Evolutionary conservation across 2,888 invertebrate species (phyloP).

Genomic region (Megamerina dolium): DNA sequence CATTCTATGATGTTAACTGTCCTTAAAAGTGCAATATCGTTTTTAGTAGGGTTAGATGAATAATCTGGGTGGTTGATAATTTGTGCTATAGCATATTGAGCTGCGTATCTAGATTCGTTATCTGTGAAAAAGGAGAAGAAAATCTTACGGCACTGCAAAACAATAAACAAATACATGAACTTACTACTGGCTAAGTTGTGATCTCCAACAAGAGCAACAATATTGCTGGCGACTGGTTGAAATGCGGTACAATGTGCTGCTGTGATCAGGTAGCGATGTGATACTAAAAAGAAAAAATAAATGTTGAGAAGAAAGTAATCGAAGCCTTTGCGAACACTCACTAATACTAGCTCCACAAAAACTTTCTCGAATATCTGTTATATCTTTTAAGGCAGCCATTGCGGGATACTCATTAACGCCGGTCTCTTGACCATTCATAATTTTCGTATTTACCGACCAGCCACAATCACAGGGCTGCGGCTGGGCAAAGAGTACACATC

Average conservation of each 20-base stretch:
- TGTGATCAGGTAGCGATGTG: slow-evolving; percentile 48
- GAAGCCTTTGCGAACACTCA: slow-evolving; percentile 15
- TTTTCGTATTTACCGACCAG: slow-evolving; percentile 46
- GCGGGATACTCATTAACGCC: slow-evolving; percentile 56
- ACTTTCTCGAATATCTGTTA: slow-evolving; percentile 16
- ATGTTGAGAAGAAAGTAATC: not conserved
- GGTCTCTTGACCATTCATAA: slow-evolving; percentile 54
- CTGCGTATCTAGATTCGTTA: slow-evolving; percentile 16
- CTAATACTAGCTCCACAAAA: slow-evolving; percentile 52
- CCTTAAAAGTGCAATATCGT: slow-evolving; percentile 54
- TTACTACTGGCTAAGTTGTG: slow-evolving; percentile 49
- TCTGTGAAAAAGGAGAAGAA: slow-evolving; percentile 7
- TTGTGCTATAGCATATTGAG: slow-evolving; percentile 33
- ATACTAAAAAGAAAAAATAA: slow-evolving; percentile 26
- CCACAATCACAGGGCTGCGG: slow-evolving; percentile 42
- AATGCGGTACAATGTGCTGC: slow-evolving; percentile 51
- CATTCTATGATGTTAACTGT: slow-evolving; percentile 48
- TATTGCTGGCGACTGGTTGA: slow-evolving; percentile 19
- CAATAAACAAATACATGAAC: slow-evolving; percentile 18
- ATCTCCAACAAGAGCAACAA: slow-evolving; percentile 52
- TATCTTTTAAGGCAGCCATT: slow-evolving; percentile 52
- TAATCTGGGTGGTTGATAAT: slow-evolving; percentile 35
- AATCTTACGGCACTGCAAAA: too few species aligned
- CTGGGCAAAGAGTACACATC: slow-evolving; percentile 25
- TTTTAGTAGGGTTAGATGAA: slow-evolving; percentile 21